phyloP scores from a whole-genome alignment of 2,888 invertebrate species.

The Calliscelio sp. region DNA sequence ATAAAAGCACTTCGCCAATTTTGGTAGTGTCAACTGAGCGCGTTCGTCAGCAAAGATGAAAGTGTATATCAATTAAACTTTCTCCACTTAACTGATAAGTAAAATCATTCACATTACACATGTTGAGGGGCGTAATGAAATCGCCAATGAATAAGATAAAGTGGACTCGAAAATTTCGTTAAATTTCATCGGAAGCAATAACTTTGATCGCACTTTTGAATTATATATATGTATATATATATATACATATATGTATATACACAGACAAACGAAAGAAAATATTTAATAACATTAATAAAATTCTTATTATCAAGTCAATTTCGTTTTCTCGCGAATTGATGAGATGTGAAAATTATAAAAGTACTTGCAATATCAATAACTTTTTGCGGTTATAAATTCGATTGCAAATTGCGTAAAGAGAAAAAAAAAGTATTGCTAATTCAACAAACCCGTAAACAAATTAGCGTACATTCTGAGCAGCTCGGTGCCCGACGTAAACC shows the following conservation, averaged over 20 bases:
- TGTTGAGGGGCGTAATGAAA: constrained; percentile 44
- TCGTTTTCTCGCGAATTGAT: too few relatives aligned
- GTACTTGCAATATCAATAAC: too few relatives aligned
- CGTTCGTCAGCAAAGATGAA: constrained; percentile 52
- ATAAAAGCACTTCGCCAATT: constrained; percentile 58
- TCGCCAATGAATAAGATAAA: constrained; percentile 48
- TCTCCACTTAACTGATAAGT: constrained; percentile 62
- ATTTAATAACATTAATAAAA: too few relatives aligned
- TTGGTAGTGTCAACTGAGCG: constrained; percentile 50
- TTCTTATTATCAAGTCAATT: too few relatives aligned
- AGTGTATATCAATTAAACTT: constrained; percentile 65
- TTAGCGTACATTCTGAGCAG: constrained; percentile 22
- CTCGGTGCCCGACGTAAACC: constrained; percentile 21
- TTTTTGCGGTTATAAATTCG: too few relatives aligned
- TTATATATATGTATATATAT: too few relatives aligned
- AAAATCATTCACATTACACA: constrained; percentile 51
- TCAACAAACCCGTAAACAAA: not conserved
- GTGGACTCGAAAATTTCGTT: not conserved
- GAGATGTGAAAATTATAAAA: too few relatives aligned
- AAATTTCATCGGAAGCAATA: not conserved
- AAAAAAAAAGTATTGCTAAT: too few relatives aligned
- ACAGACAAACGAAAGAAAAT: too few relatives aligned
- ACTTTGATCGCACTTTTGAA: too few relatives aligned
- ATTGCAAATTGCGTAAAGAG: too few relatives aligned
- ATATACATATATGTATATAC: too few relatives aligned